These are phyloP conservation scores for Ondatra zibethicus DNA, from an alignment of 2,113 vertebrate genomes.

Conservation along the genomic window DNA sequence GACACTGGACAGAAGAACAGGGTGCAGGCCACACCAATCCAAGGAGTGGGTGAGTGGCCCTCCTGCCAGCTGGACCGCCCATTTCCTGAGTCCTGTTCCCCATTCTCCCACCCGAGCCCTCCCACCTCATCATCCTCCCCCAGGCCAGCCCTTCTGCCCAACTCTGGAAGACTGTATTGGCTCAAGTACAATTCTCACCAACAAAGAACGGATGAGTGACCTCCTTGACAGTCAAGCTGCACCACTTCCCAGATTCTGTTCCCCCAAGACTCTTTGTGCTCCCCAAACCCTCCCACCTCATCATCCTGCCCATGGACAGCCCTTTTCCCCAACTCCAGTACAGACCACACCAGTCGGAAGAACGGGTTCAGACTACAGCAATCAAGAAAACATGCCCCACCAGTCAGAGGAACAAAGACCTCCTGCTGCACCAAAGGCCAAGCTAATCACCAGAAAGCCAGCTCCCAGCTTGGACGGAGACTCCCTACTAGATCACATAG, in stretches of 20 bases:
- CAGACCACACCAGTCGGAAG: background rate
- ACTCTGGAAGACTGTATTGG: background rate
- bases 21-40: background rate
- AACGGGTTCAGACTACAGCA: background rate
- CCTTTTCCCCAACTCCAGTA: too few species aligned
- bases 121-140: background rate
- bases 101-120: background rate
- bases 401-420: background rate
- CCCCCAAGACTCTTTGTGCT: background rate
- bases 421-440: background rate
- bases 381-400: background rate
- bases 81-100: background rate
- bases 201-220: background rate
- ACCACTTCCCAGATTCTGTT: background rate
- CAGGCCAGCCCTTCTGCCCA: background rate
- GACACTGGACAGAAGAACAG: background rate
- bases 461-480: background rate
- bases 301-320: too few species aligned
- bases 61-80: background rate
- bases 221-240: background rate
- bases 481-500: background rate
- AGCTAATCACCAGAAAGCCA: background rate
- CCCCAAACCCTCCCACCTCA: background rate
- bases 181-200: background rate
- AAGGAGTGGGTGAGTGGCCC: background rate